These are phyloP conservation scores for Poliocrania exsul DNA, from an alignment of 2,797 vertebrate species.

Conservation along the genomic window DNA sequence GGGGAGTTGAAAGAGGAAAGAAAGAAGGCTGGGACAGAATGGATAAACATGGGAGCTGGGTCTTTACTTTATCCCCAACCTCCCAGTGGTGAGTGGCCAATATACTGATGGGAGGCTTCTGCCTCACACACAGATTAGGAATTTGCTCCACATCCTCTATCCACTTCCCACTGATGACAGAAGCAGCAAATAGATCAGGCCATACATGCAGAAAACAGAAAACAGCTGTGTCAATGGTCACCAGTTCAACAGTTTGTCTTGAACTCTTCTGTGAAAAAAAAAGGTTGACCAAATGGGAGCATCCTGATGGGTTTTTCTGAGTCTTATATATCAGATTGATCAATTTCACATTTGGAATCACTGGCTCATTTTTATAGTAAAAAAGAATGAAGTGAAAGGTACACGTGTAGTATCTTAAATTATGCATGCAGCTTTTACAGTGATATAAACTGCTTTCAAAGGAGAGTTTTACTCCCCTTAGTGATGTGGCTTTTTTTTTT, in stretches of 20 bases:
- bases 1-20: neutral
- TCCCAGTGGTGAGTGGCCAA: neutral
- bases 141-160: neutral
- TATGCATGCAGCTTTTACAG: neutral
- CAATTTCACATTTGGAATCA: neutral
- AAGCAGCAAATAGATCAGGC: neutral
- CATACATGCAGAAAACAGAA: neutral
- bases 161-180: neutral
- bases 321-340: neutral
- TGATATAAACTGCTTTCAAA: neutral
- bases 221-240: neutral
- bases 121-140: neutral
- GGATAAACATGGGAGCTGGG: accelerated
- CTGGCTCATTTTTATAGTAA: neutral
- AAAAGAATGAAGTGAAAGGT: neutral
- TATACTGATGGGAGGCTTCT: neutral
- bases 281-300: neutral
- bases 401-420: neutral
- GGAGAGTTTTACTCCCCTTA: neutral
- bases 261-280: neutral
- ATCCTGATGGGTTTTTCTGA: neutral
- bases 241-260: neutral
- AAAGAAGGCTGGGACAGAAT: neutral
- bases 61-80: neutral
- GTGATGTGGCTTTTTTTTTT: neutral